Conservation (phyloP, 2,797 vertebrate species). For the Buphagus erythrorhynchus region DNA sequence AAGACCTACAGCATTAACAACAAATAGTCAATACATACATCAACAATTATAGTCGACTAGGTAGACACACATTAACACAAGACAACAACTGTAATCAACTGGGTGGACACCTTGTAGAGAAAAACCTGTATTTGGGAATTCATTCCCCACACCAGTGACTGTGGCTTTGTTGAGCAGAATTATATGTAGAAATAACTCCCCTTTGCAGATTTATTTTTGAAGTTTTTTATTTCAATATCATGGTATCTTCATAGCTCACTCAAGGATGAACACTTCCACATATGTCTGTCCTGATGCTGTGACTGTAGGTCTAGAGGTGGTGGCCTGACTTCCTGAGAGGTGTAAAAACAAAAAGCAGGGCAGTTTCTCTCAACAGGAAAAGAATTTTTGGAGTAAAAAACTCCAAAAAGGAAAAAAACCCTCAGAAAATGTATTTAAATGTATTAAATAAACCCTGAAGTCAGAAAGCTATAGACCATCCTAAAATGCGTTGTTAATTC, state of each 20-base stretch:
- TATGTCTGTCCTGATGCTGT: background rate
- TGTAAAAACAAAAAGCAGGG: background rate
- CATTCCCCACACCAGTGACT: too few species aligned
- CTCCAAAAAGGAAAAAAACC: background rate
- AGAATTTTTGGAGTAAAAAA: background rate
- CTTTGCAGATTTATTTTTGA: background rate
- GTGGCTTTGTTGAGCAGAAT: background rate
- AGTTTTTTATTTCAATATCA: background rate
- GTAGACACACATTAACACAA: too few species aligned
- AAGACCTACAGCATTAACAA: too few species aligned
- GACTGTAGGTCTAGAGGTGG: background rate
- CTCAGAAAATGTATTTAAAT: background rate
- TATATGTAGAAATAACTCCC: background rate
- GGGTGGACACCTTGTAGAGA: too few species aligned
- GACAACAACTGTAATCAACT: too few species aligned
- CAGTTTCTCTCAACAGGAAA: background rate
- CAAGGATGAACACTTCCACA: rapidly evolving
- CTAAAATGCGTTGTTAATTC: background rate
- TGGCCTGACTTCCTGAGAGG: background rate
- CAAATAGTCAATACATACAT: too few species aligned
- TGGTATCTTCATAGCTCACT: background rate
- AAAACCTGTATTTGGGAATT: too few species aligned
- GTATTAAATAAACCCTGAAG: background rate
- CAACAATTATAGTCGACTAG: too few species aligned
- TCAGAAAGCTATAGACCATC: background rate